phyloP scores from a whole-genome alignment of 2,888 invertebrate genomes.

The Toxonevra muliebris region DNA sequence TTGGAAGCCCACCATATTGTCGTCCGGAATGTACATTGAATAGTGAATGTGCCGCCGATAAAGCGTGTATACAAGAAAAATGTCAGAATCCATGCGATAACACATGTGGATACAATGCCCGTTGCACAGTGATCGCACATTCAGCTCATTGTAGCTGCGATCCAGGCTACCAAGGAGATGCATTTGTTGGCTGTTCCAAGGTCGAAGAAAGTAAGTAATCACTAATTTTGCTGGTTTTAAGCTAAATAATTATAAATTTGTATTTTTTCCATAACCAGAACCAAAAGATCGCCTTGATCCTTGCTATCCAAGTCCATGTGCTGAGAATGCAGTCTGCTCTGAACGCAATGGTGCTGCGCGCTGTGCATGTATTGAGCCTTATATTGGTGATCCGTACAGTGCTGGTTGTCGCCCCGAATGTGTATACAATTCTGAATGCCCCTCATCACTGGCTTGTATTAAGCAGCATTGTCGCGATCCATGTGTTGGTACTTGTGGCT shows the following conservation, averaged over 20 bases:
- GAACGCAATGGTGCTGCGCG: constrained; percentile 74
- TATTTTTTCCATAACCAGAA: constrained; percentile 39
- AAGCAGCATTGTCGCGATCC: constrained; percentile 88
- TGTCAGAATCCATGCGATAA: constrained; percentile 83
- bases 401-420: constrained; percentile 89
- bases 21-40: constrained; percentile 85
- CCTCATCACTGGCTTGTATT: constrained; percentile 79
- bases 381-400: constrained; percentile 86
- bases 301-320: constrained; percentile 84
- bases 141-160: constrained; percentile 84
- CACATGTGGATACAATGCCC: constrained; percentile 82
- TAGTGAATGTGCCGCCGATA: constrained; percentile 80
- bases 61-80: constrained; percentile 83
- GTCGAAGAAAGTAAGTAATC: constrained; percentile 65
- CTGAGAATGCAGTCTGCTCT: constrained; percentile 82
- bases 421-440: constrained; percentile 82
- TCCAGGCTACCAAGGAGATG: constrained; percentile 82
- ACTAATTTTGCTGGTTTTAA: neutral
- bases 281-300: constrained; percentile 65
- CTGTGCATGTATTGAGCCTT: constrained; percentile 88
- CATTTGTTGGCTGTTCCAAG: constrained; percentile 80
- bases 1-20: constrained; percentile 83
- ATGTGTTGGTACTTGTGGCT: constrained; percentile 84
- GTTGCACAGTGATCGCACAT: constrained; percentile 81
- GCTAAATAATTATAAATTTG: neutral